Evolutionary conservation across 2,888 invertebrate genomes (phyloP), one percentile per base, ranked within the genome.

Genomic region (Protodeltote pygarga): DNA sequence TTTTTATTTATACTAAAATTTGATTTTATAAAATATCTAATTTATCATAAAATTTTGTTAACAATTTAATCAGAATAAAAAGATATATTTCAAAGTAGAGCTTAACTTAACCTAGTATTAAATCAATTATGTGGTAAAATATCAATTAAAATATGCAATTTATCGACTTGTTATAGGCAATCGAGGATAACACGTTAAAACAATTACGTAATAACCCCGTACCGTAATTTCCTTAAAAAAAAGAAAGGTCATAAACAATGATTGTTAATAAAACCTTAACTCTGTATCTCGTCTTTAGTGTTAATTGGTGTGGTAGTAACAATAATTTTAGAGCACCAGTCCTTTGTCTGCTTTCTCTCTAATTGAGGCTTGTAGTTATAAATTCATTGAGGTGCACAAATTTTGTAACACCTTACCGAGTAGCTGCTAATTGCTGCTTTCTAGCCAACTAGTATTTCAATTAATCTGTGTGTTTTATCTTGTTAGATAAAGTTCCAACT

Each of bases 351-450:
- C 88, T 90, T 90, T 90, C 89, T 79, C 89, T 83, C 83, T 91
- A 89, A 90, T 92, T 89, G 87, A 81, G 68, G 68, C 83, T 83
- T 84, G 87, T 87, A 83, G 82, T 83, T 83, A 85, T 89, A 87
- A 86, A 87, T 86, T 87, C 81, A 86, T 84, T 85, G 84, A 81
- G 78, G 79, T 77, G 77, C 83, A 87, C 83, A 84, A 83, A 84
- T 88, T 87, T 87, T 86, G 88, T 87, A 88, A 86, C 87, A 88
- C 85, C 84, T 80, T 72, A 79, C 75, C 76, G 75, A 85, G 83
- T 78, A 72, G 66, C 67, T 74, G 75, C 85, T 90, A 90, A 91
- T 90, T 89, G 87, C 77, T 76, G 83, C 89, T 90, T 90, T 89
- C 89, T 75, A 77, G 73, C 73, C 67, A 75, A 79, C 78, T 76